A percentile compares a stretch with the other conserved stretches of the same genome.
phyloP scores from a whole-genome alignment of 2,113 vertebrate genomes.

The Talpa occidentalis region DNA sequence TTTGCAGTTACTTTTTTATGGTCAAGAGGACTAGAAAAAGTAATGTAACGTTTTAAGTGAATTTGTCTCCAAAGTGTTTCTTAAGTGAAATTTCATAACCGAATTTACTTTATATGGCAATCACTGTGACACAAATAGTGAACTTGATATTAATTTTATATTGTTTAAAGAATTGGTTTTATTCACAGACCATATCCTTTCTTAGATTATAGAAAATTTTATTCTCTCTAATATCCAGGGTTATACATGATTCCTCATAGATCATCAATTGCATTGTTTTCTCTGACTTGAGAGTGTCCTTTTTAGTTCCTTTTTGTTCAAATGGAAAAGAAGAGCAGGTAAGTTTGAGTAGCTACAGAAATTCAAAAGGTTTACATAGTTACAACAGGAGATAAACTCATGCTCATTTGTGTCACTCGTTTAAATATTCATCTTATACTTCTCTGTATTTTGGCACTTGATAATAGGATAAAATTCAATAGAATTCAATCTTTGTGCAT shows the following conservation, averaged over 20 bases:
- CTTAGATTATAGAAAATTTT: background rate
- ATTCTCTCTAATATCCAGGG: background rate
- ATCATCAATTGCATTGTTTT: background rate
- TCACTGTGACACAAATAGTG: background rate
- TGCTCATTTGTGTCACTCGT: background rate
- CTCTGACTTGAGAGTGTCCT: background rate
- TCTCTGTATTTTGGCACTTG: background rate
- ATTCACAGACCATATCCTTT: background rate
- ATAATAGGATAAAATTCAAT: background rate
- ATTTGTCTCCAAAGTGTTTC: background rate
- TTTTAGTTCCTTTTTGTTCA: background rate
- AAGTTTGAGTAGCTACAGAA: background rate
- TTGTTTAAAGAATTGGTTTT: constrained; percentile 15
- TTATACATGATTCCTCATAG: background rate
- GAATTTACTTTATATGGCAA: constrained; percentile 32
- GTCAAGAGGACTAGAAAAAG: background rate
- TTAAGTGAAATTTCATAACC: constrained; percentile 18
- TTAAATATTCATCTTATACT: background rate
- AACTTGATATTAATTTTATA: constrained; percentile 38
- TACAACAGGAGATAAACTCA: background rate
- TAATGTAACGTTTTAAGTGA: constrained; percentile 28
- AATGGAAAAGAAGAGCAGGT: background rate
- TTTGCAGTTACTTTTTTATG: background rate
- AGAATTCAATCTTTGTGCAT: background rate
- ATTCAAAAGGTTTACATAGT: background rate